These are phyloP conservation scores for Tyto alba DNA, from an alignment of 2,113 vertebrate genomes.

Conservation along the genomic window DNA sequence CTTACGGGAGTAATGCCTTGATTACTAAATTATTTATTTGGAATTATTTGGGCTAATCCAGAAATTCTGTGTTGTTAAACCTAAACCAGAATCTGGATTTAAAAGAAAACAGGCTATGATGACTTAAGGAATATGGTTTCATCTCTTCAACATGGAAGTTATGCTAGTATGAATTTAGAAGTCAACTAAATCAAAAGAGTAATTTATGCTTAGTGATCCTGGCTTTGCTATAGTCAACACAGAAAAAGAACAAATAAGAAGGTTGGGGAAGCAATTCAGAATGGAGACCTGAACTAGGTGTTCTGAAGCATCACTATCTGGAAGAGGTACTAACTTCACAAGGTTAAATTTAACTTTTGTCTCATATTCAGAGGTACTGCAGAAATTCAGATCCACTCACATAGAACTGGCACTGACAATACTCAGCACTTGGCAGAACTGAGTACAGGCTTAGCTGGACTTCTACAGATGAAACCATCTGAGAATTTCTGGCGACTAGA, in stretches of 20 bases:
- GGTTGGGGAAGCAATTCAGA: background rate
- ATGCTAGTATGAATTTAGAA: background rate
- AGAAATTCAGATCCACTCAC: background rate
- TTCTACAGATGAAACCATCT: background rate
- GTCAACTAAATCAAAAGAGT: background rate
- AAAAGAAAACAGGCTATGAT: background rate
- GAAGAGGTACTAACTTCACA: background rate
- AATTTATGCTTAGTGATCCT: background rate
- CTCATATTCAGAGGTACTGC: background rate
- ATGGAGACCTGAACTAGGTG: background rate
- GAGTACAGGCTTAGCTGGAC: background rate
- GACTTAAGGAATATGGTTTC: background rate
- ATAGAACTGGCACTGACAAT: background rate
- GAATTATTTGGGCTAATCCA: background rate
- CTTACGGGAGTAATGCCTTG: background rate
- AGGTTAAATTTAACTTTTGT: background rate
- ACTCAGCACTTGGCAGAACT: background rate
- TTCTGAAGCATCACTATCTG: background rate
- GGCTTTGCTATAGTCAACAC: background rate
- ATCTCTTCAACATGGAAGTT: background rate
- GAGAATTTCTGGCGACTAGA: background rate
- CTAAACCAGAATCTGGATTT: background rate
- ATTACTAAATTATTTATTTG: background rate
- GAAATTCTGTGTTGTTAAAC: background rate
- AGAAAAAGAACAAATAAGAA: background rate